Percentiles rank a stretch among this genome's conserved stretches.
phyloP scores from a whole-genome alignment of 92 coral and sea anemone species.

The Umimayanthus kanabou region DNA sequence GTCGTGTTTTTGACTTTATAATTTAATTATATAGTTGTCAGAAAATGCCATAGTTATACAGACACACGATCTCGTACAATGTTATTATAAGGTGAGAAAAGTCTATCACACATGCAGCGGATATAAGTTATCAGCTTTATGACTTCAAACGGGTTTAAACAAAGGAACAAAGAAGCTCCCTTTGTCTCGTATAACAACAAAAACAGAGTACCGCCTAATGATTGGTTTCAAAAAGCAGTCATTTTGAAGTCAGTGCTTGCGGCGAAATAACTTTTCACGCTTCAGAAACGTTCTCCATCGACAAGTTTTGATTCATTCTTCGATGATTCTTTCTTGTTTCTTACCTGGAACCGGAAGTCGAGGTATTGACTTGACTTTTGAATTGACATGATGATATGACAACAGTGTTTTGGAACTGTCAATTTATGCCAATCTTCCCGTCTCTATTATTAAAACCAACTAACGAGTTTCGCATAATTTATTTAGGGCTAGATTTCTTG shows the following conservation, averaged over 20 bases:
- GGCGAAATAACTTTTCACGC: neutral
- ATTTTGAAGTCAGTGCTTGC: conserved; percentile 13
- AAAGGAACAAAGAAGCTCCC: neutral
- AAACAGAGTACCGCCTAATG: neutral
- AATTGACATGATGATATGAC: conserved; percentile 11
- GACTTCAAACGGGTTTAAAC: neutral
- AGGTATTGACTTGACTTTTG: conserved; percentile 13
- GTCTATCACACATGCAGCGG: neutral
- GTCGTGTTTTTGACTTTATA: neutral
- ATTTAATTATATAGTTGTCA: neutral
- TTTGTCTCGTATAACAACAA: conserved; percentile 1
- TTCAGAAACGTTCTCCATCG: neutral
- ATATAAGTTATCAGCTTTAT: conserved; percentile 13
- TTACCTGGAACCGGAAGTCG: conserved; percentile 28
- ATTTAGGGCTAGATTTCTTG: conserved; percentile 7
- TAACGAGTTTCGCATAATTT: conserved; percentile 19
- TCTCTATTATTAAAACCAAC: neutral
- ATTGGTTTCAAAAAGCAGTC: conserved; percentile 9
- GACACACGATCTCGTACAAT: neutral
- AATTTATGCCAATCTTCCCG: neutral
- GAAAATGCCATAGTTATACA: neutral
- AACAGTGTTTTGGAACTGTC: conserved; percentile 16
- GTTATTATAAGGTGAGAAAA: conserved; percentile 4
- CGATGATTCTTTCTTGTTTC: neutral
- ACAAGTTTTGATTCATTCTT: neutral